Base-by-base conservation (phyloP, 1,140 invertebrate genomes). In the Hyposmocoma kahamanoa region DNA sequence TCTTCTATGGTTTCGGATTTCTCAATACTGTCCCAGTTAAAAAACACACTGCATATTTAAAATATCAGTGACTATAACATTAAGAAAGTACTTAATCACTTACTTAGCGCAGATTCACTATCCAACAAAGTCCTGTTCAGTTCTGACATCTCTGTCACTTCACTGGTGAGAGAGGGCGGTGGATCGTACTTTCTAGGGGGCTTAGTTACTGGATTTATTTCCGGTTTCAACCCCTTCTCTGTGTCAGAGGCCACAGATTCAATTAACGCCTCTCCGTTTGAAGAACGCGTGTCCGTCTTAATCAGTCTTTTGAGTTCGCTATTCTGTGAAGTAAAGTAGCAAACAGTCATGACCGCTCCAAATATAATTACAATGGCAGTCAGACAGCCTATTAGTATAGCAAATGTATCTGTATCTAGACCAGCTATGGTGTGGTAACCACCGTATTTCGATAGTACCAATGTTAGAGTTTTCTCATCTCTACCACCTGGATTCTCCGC, bases 401-500 rank as follows among this genome's bases (percentile, higher is more conserved):
- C 80, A 42, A 90, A 81, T 17, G 86, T 85, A 49, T 87, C 74
- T 6, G 69, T 72, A 9, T 80, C 72, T 49, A 87, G 75, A 0
- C 86, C 80, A 44, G 83, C 80, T 64, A 42, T 73, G 0, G 73
- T 67, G 6, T 85, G 64, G 19, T 87, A 78, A 0, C 88, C 82
- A 6, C 75, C 66, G 42, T 84, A 86, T 56, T 75, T 82, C 8
- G 87, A 79, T 0, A 95, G 86, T 11, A 88, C 63, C 1, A 97
- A 75, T 0, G 90, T 90, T 3, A 96, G 83, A 66, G 90, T 95
- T 50, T 88, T 90, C 62, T 94, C 92, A 18, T 93, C 92, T 10
- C 90, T 89, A 0, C 96, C 97, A 0, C 94, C 96, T 0, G 91
- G 90, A 81, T 96, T 98, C 47, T 92, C 92, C 0, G 95, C 95